Evolutionary conservation across 2,113 vertebrate genomes (phyloP).

Genomic region (Rhinopomastus cyanomelas): DNA sequence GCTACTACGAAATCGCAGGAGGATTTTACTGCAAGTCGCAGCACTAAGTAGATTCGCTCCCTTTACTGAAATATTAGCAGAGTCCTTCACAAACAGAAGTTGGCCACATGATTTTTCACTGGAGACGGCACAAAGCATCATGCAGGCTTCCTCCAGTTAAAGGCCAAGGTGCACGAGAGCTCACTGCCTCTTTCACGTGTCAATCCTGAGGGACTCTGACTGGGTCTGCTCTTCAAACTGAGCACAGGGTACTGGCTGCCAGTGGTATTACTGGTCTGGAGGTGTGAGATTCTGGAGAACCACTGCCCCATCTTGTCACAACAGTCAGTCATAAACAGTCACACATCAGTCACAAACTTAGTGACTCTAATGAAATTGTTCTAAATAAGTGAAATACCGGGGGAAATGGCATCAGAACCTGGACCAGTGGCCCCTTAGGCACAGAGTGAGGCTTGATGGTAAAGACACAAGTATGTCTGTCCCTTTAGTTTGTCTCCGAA

Average conservation of each 20-base stretch:
- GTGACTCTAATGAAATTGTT: not conserved
- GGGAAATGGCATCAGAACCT: not conserved
- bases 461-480: not conserved
- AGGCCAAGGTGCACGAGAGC: not conserved
- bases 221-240: not conserved
- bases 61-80: not conserved
- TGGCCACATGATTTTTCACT: not conserved
- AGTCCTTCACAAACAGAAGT: not conserved
- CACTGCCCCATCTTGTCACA: not conserved
- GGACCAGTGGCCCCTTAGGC: not conserved
- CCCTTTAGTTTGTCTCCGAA: not conserved
- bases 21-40: not conserved
- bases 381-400: not conserved
- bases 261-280: not conserved
- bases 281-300: not conserved
- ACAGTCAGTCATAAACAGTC: too few species aligned
- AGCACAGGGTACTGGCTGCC: not conserved
- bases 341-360: too few species aligned
- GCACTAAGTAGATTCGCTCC: not conserved
- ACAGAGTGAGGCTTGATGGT: not conserved
- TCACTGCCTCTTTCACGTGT: not conserved
- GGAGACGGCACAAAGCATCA: not conserved
- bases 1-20: not conserved
- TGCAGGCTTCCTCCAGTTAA: not conserved
- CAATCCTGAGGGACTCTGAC: not conserved